Evolutionary conservation across 2,797 vertebrate genomes (phyloP), one percentile per base, ranked within the genome.

Genomic region (Heliangelus exortis): DNA sequence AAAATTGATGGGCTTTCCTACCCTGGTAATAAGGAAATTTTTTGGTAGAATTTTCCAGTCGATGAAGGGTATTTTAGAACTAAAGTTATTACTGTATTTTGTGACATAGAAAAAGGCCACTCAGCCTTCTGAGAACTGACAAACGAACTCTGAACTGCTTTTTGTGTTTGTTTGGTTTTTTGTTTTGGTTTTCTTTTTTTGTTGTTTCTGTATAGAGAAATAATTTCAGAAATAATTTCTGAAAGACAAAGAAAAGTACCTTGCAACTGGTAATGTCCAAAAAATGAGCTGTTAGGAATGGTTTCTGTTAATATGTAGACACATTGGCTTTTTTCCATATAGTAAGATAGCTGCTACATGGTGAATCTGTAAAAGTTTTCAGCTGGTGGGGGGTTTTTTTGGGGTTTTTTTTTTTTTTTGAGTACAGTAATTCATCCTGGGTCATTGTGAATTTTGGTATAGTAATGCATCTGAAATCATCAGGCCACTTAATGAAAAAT

Each of bases 191-290:
- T 39, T 13, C 39, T 39, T 39, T 39, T 39, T 39, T 39, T 39
- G 39, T 41, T 57, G 51, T 59, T 39, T 3, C 51, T 25, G 2
- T n/a, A 7, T 48, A 5, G 28, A 2, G 0, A n/a, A n/a, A n/a
- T n/a, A n/a, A n/a, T n/a, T n/a, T n/a, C n/a, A 47, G 22, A 66
- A 55, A 31, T 34, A 31, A 12, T 36, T 15, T 55, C 31, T 48
- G 48, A 68, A 67, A 80, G 15, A 68, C 5, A 66, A 25, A 14
- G 31, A 50, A 34, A 43, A 68, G 39, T 54, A 55, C 21, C 54
- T 73, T 74, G 48, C 34, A 79, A 55, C 28, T 54, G 41, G 11
- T 62, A 62, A 50, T 61, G 41, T 28, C 51, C 43, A 34, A 74
- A 74, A 67, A 48, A 84, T 72, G 54, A 84, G 18, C 41, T 51